These are phyloP conservation scores for Phrynocephalus guinanensis DNA, from an alignment of 2,797 vertebrate species.

Conservation along the genomic window DNA sequence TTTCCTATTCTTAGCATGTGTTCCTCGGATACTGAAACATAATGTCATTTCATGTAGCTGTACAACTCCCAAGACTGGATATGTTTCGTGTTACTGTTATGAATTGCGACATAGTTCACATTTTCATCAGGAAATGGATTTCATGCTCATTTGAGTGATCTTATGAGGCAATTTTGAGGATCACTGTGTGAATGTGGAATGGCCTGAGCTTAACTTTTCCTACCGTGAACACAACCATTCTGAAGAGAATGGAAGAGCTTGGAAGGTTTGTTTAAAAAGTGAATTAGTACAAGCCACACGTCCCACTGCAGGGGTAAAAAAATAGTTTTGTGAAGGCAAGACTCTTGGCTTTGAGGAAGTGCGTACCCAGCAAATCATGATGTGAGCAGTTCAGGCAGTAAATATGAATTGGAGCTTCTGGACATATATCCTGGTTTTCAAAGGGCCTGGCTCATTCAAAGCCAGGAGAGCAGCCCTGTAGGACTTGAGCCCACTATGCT, in stretches of 20 bases:
- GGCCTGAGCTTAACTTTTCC: constrained; percentile 40
- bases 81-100: constrained; percentile 22
- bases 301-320: constrained; percentile 1
- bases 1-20: constrained; percentile 33
- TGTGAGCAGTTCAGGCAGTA: background rate
- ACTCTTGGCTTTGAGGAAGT: background rate
- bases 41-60: constrained; percentile 27
- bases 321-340: constrained; percentile 6
- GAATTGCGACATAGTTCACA: constrained; percentile 40
- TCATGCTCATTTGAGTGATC: constrained; percentile 44
- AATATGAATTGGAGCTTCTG: background rate
- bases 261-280: background rate
- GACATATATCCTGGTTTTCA: background rate
- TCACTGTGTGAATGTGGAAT: constrained; percentile 42
- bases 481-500: background rate
- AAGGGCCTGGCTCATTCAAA: background rate
- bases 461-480: background rate
- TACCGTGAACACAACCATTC: constrained; percentile 38
- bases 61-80: constrained; percentile 49
- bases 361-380: constrained; percentile 10
- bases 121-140: constrained; percentile 54
- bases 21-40: constrained; percentile 39
- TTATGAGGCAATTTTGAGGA: constrained; percentile 10
- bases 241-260: constrained; percentile 9
- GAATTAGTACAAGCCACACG: background rate